A percentile compares a stretch with the other conserved stretches of the same genome.
These are phyloP conservation scores for Tipula helvola DNA, from an alignment of 2,888 invertebrate species.

Conservation along the genomic window DNA sequence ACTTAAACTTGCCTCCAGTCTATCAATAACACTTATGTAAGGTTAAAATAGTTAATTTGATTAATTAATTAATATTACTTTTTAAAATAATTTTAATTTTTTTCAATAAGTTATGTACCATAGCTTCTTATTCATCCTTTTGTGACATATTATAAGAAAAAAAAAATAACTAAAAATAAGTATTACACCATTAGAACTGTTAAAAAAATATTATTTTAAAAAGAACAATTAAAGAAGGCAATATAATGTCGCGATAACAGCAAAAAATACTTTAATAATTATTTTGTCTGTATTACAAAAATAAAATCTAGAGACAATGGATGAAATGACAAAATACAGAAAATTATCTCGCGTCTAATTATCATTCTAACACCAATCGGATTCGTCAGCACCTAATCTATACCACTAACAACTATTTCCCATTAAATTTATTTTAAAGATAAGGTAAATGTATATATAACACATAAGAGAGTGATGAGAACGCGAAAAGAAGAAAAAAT, in stretches of 20 bases:
- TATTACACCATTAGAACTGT: background rate
- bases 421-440: background rate
- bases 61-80: background rate
- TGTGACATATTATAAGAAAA: background rate
- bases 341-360: background rate
- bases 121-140: background rate
- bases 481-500: background rate
- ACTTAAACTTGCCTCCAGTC: background rate
- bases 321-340: background rate
- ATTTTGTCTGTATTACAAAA: background rate
- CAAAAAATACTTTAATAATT: background rate
- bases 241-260: background rate
- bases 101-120: background rate
- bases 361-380: background rate
- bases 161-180: background rate
- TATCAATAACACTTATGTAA: background rate
- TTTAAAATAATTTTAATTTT: background rate
- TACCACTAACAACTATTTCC: background rate
- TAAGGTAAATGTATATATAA: background rate
- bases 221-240: too few relatives aligned
- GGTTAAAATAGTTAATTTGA: background rate
- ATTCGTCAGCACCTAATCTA: background rate
- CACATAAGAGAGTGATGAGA: background rate
- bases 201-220: background rate
- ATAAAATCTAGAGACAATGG: background rate